Percentiles rank a stretch among this genome's conserved stretches.
Evolutionary conservation across 2,797 vertebrate genomes (phyloP).

Genomic region (Characodon lateralis): DNA sequence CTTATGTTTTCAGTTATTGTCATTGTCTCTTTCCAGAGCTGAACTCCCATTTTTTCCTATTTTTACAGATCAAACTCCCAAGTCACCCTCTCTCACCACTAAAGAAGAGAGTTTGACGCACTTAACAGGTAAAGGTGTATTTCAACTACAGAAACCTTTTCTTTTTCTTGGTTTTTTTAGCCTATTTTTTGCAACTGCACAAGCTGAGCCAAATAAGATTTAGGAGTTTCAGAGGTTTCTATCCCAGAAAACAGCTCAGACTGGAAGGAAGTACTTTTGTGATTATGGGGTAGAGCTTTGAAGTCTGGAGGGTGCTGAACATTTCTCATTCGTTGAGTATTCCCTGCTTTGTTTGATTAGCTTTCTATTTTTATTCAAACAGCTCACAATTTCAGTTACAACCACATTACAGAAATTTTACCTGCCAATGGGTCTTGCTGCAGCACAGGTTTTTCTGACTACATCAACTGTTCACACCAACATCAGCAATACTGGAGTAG

Average conservation of each 20-base stretch:
- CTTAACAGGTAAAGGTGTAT: not conserved
- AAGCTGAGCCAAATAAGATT: not conserved
- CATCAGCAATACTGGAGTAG: not conserved
- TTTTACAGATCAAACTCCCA: slow-evolving; percentile 11
- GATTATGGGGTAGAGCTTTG: not conserved
- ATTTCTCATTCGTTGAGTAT: not conserved
- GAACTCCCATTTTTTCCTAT: not conserved
- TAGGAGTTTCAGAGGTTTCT: not conserved
- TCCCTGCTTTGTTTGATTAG: no score
- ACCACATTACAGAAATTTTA: not conserved
- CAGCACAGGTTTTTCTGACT: not conserved
- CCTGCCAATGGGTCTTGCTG: no score
- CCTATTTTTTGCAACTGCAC: not conserved
- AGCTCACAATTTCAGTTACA: not conserved
- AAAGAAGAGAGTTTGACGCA: not conserved
- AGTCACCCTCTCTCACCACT: slow-evolving; percentile 26
- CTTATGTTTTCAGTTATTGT: slow-evolving; percentile 8
- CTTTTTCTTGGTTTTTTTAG: not conserved
- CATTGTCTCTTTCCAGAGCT: slow-evolving; percentile 13
- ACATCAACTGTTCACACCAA: not conserved
- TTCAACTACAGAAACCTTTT: not conserved
- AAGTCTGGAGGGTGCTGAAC: not conserved
- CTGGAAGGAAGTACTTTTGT: not conserved
- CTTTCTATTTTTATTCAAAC: no score
- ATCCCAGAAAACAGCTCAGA: not conserved